Base-by-base conservation (phyloP, 2,113 vertebrate species). In the Sinocyclocheilus maitianheensis region DNA sequence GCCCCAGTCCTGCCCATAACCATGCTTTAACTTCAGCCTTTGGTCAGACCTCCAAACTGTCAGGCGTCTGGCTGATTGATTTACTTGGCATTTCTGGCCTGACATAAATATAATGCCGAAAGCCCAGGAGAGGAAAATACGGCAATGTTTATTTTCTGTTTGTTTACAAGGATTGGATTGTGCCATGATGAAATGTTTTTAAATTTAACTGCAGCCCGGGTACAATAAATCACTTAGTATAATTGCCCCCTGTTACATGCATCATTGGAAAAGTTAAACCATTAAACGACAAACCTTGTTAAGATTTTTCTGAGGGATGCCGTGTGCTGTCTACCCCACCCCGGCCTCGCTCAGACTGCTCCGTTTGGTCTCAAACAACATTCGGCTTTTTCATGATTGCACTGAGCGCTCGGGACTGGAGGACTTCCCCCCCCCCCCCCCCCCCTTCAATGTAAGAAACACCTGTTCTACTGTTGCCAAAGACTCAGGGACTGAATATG, bases 51-150 rank as follows among this genome's bases (percentile, higher is more conserved):
- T 95, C 94, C 91, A 93, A 94, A 94, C 92, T 96, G 96, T 95
- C 95, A 95, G 91, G 92, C 92, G 92, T 92, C 93, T 26, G 76
- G 91, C 93, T 95, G 95, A 96, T 96, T 95, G 96, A 96, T 96
- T 94, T 48, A 48, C 46, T 48, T 48, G 93, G 94, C 90, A 87
- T 90, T 93, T 90, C 89, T 91, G 90, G 90, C 91, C 92, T 91
- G 92, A 92, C 91, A 93, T 90, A 91, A 92, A 93, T 91, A 92
- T 92, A 91, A 92, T 92, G 88, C 90, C 84, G 87, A 89, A 76
- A 89, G 86, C 86, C 90, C 78, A 85, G 74, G 87, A 91, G 46
- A 11, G 46, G 46, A 48, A 90, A 92, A 89, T 90, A 88, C 81
- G 3, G 69, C 90, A 82, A 62, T 92, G 91, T 93, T 88, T 89